These are phyloP conservation scores for Arvicola amphibius DNA, from an alignment of 2,797 vertebrate genomes.

Conservation along the genomic window DNA sequence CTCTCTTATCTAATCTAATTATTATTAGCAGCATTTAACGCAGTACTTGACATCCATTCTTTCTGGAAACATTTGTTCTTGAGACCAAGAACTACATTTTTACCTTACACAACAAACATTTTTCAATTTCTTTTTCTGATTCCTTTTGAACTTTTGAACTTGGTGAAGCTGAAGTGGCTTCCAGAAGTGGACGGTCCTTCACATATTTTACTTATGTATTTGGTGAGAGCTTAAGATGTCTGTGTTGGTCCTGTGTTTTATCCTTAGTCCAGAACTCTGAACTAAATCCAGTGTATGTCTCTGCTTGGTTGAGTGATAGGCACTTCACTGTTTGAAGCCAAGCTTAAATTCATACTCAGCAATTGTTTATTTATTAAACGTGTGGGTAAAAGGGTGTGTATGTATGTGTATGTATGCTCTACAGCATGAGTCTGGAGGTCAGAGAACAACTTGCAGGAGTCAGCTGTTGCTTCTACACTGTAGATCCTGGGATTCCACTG, in stretches of 20 bases:
- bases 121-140: conserved; percentile 22
- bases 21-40: background rate
- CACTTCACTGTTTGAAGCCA: conserved; percentile 22
- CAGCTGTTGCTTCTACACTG: background rate
- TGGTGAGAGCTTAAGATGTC: background rate
- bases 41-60: background rate
- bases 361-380: background rate
- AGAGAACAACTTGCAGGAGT: background rate
- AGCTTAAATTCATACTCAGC: background rate
- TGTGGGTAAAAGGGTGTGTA: background rate
- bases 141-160: background rate
- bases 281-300: background rate
- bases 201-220: background rate
- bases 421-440: background rate
- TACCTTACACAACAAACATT: background rate
- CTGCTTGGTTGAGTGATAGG: background rate
- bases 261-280: background rate
- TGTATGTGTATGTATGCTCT: background rate
- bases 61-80: background rate
- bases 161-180: background rate
- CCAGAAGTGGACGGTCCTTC: background rate
- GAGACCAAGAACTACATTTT: background rate
- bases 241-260: background rate
- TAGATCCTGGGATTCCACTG: background rate
- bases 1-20: background rate